Evolutionary conservation across 2,113 vertebrate genomes (phyloP).

Genomic region (Cryptotis parvus): DNA sequence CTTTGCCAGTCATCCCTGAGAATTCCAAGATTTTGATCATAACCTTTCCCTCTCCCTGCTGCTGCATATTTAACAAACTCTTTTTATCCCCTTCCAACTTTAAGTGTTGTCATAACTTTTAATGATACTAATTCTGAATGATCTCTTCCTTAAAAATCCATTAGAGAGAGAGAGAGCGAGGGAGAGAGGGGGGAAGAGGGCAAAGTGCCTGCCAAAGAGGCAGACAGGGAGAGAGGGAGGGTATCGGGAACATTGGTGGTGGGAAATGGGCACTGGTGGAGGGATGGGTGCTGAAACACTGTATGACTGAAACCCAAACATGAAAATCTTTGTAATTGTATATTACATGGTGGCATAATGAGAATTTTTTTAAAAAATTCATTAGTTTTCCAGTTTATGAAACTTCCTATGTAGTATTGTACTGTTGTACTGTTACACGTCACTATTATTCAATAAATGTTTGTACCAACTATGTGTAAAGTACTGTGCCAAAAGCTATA

Average conservation of each 20-base stretch:
- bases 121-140: not conserved
- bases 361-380: conserved; percentile 11
- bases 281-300: too few relatives aligned
- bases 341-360: too few relatives aligned
- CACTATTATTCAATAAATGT: conserved; percentile 6
- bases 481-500: not conserved
- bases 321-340: too few relatives aligned
- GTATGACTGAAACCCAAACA: too few relatives aligned
- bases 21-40: not conserved
- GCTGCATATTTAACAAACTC: not conserved
- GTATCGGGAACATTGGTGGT: too few relatives aligned
- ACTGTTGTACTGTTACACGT: not conserved
- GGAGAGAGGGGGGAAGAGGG: too few relatives aligned
- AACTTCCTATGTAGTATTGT: not conserved
- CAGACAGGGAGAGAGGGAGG: too few relatives aligned
- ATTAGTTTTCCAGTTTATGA: not conserved
- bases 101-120: conserved; percentile 15
- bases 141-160: not conserved
- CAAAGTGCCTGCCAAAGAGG: too few relatives aligned
- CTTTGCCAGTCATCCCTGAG: not conserved
- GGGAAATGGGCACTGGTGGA: too few relatives aligned
- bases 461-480: not conserved
- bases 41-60: not conserved
- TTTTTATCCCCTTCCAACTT: not conserved
- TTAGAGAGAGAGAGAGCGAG: too few relatives aligned